Evolutionary conservation across 2,888 invertebrate species (phyloP).

Genomic region (Palloptera scutellata): DNA sequence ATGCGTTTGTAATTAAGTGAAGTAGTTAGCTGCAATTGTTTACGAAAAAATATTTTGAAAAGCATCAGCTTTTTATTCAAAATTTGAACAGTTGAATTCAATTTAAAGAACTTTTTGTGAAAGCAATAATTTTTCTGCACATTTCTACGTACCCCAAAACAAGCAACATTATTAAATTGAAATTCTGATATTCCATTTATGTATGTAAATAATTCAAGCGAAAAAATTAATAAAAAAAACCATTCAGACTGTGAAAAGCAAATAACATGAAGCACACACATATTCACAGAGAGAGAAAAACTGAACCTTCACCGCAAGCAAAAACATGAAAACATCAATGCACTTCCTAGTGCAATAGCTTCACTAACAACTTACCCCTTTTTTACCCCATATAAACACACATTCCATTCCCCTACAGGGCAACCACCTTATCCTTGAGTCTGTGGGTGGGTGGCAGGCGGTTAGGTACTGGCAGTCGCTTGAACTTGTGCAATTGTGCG

Average conservation of each 20-base stretch:
- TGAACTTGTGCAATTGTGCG: not conserved
- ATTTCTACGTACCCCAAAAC: too few species aligned
- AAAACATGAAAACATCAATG: not conserved
- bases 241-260: not conserved
- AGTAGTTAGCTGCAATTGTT: too few species aligned
- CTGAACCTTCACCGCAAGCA: not conserved
- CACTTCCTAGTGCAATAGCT: not conserved
- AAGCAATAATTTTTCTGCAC: too few species aligned
- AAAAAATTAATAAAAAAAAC: constrained; percentile 5
- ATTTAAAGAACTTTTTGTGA: too few species aligned
- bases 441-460: not conserved
- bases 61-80: too few species aligned
- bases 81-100: too few species aligned
- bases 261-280: not conserved
- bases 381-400: not conserved
- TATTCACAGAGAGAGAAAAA: not conserved
- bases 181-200: constrained; percentile 6
- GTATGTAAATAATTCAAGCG: constrained; percentile 5
- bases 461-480: not conserved
- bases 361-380: not conserved
- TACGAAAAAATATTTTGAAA: too few species aligned
- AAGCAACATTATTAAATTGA: not conserved
- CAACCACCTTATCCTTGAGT: not conserved
- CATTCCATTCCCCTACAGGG: not conserved
- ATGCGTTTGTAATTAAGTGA: too few species aligned